phyloP scores from a whole-genome alignment of 1,140 invertebrate species.

The Globodera rostochiensis region DNA sequence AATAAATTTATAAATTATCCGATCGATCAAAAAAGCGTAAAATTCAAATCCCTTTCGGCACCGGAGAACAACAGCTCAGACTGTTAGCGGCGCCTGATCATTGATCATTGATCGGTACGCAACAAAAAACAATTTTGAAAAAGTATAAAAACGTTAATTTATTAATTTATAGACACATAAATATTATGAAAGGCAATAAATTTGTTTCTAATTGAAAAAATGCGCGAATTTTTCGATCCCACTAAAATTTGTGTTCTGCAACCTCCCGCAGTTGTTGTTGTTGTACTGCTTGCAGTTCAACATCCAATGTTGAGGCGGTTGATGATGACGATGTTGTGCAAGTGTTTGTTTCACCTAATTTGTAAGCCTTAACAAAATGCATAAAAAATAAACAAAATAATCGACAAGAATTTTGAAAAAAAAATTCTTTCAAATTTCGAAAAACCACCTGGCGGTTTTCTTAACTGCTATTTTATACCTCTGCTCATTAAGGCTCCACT shows the following conservation, averaged over 20 bases:
- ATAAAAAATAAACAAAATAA: too few relatives aligned
- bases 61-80: not conserved
- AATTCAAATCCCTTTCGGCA: not conserved
- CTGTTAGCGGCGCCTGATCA: not conserved
- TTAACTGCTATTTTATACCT: too few relatives aligned
- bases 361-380: too few relatives aligned
- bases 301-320: not conserved
- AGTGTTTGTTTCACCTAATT: not conserved
- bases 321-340: not conserved
- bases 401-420: too few relatives aligned
- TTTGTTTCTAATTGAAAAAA: not conserved
- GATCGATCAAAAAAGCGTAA: not conserved
- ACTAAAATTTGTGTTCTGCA: not conserved
- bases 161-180: not conserved
- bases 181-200: not conserved
- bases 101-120: not conserved
- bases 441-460: too few relatives aligned
- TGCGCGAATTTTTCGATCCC: too few relatives aligned
- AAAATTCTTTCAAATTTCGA: too few relatives aligned
- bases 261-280: not conserved
- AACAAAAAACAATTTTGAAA: not conserved
- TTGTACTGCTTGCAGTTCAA: not conserved
- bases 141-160: too few relatives aligned
- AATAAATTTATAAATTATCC: not conserved
- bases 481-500: too few relatives aligned